A percentile compares a stretch with the other conserved stretches of the same genome.
phyloP scores from a whole-genome alignment of 2,113 vertebrate genomes.

The Delphinus delphis region DNA sequence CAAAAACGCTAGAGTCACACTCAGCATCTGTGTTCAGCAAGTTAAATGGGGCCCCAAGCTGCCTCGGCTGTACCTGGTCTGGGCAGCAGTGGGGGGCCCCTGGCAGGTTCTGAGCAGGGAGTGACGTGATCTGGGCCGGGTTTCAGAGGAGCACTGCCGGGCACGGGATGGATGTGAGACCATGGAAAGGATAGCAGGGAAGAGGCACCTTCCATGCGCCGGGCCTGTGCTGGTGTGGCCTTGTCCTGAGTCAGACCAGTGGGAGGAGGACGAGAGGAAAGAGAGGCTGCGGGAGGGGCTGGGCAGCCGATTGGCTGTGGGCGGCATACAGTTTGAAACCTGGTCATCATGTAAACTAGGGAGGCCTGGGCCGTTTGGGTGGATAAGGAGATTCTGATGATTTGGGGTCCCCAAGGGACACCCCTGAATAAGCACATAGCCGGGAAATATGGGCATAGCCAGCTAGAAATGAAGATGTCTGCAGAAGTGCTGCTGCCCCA shows the following conservation, averaged over 20 bases:
- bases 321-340: neutral
- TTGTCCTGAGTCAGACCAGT: neutral
- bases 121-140: accelerated
- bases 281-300: neutral
- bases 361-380: neutral
- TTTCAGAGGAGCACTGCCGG: neutral
- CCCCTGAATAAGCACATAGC: neutral
- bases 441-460: neutral
- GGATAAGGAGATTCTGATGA: neutral
- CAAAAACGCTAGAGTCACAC: neutral
- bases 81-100: neutral
- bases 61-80: neutral
- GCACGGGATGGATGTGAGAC: neutral
- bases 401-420: neutral
- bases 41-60: neutral
- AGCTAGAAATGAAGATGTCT: neutral
- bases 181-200: neutral
- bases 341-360: neutral
- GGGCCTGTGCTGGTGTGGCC: neutral
- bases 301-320: neutral
- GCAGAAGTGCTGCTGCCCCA: neutral
- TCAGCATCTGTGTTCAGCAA: neutral
- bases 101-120: neutral
- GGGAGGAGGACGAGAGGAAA: no score
- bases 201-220: neutral